Evolutionary conservation across 2,888 invertebrate genomes (phyloP), one percentile per base, ranked within the genome.

Genomic region (Cataglyphis rosenhaueri): DNA sequence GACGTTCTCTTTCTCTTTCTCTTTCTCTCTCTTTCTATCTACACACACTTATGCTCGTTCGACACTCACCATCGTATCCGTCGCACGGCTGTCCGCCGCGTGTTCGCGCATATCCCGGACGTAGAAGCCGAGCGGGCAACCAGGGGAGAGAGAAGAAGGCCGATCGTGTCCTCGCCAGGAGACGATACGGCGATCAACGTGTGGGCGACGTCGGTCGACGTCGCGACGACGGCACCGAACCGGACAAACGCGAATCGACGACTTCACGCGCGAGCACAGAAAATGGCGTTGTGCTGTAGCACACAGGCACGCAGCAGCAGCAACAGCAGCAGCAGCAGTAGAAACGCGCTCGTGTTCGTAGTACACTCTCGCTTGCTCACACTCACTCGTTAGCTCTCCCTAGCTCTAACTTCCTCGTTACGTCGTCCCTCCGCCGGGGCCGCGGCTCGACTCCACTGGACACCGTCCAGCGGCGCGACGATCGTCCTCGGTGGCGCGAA

Each of bases 51-150:
- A 9, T 29, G 10, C 41, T 35, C 62, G 15, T 18, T 44, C 21
- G 29, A 32, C 44, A 91, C 92, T 93, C 90, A 92, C 92, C 92
- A 91, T 78, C 68, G 32, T 92, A 89, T 91, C 89, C 87, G 89
- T 87, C 87, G 89, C 85, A 87, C 87, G 83, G 87, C 86, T 86
- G 86, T 76, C 25, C 65, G 82, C 86, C 90, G 90, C 90, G 89
- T 91, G 91, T 92, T 87, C 89, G 79, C 85, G 89, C 93, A 93
- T 93, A 88, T 91, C 92, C 90, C 90, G 84, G 82, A 32, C 78
- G 66, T 18, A 8, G 75, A 59, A 57, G 21, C 55, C 38, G 21
- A 55, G 52, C 32, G 18, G 48, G 48, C 64, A 4, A 38, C 12
- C 57, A 44, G 57, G 12, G 59, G 15, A 18, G 8, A 29, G 18